These are phyloP conservation scores for Hydrolagus affinis DNA, from an alignment of 2,113 vertebrate genomes.

Conservation along the genomic window DNA sequence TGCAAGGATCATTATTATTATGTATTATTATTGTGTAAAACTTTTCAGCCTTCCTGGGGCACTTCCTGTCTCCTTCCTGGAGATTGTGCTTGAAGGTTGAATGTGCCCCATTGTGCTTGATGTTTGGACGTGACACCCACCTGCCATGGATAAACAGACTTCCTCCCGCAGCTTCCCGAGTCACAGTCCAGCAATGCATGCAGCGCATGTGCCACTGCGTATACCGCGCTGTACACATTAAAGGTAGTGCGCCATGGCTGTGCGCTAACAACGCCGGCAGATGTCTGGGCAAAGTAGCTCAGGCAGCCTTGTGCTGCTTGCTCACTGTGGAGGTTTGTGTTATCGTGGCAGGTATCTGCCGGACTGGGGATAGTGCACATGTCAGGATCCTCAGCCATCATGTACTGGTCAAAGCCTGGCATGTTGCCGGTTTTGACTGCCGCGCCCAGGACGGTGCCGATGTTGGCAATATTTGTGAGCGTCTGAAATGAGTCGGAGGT, in stretches of 20 bases:
- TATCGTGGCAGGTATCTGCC: neutral
- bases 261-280: neutral
- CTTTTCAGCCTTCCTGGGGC: no score
- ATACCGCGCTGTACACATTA: constrained; percentile 5
- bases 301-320: neutral
- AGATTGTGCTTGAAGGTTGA: no score
- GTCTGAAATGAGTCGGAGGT: neutral
- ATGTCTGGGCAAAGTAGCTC: neutral
- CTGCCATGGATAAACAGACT: constrained; percentile 14
- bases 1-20: neutral
- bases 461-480: constrained; percentile 10
- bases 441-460: neutral
- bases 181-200: neutral
- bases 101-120: no score
- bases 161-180: neutral
- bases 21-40: no score
- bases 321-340: neutral
- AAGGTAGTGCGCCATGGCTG: neutral
- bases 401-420: neutral
- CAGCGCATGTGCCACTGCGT: neutral
- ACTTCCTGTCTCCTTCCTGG: no score
- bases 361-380: neutral
- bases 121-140: neutral
- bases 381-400: neutral
- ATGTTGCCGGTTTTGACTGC: neutral